These are phyloP conservation scores for Loxodonta africana DNA, from an alignment of 2,113 vertebrate genomes.

Conservation along the genomic window DNA sequence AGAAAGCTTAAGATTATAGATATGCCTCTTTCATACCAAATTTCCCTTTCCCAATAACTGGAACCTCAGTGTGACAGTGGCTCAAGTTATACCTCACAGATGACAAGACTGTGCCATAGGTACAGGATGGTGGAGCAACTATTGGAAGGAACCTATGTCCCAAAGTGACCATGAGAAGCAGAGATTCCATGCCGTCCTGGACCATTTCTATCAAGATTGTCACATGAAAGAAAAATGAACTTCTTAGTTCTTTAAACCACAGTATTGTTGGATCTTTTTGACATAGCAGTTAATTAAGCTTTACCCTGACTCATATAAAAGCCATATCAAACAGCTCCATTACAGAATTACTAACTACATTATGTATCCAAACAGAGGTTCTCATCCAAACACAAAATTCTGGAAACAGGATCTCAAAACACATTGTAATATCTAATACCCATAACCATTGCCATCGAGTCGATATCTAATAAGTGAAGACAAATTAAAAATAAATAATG, in stretches of 20 bases:
- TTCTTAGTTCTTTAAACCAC: constrained; percentile 8
- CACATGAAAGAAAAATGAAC: background rate
- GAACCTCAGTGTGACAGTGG: background rate
- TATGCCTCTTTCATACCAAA: background rate
- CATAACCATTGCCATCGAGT: no score
- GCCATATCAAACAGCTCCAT: background rate
- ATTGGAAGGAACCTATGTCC: background rate
- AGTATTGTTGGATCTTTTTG: background rate
- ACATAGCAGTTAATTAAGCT: background rate
- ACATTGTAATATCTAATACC: background rate
- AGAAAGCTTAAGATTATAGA: background rate
- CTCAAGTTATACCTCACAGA: background rate
- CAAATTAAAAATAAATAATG: background rate
- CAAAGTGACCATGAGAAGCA: background rate
- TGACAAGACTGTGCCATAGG: background rate
- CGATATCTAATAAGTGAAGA: background rate
- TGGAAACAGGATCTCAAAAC: background rate
- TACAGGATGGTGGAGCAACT: background rate
- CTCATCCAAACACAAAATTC: background rate
- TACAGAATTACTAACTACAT: background rate
- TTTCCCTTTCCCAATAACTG: background rate
- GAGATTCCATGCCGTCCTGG: background rate
- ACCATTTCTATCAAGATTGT: background rate
- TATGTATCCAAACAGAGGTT: background rate
- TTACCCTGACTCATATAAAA: background rate